Percentiles rank a stretch among this genome's conserved stretches.
Evolutionary conservation across 2,797 vertebrate genomes (phyloP).

Genomic region (Hapalemur alaotrensis): DNA sequence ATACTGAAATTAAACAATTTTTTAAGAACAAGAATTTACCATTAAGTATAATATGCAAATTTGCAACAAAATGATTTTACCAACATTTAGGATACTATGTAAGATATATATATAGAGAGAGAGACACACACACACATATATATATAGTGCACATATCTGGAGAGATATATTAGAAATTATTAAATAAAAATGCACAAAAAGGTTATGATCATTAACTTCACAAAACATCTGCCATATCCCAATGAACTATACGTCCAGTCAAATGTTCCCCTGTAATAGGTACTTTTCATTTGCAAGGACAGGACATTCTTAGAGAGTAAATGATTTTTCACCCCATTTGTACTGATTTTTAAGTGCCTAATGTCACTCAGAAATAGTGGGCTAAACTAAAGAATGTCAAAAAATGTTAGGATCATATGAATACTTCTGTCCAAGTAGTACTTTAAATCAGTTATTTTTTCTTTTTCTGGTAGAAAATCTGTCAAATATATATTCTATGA

Average conservation of each 20-base stretch:
- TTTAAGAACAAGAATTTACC: constrained; percentile 10
- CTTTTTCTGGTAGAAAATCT: neutral
- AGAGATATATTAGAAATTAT: constrained; percentile 13
- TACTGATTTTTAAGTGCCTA: constrained; percentile 52
- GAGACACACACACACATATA: rapidly evolving
- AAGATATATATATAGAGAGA: neutral
- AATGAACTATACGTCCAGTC: constrained; percentile 36
- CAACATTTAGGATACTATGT: neutral
- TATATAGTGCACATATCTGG: neutral
- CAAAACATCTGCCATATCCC: neutral
- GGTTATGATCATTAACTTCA: neutral
- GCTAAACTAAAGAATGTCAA: constrained; percentile 64
- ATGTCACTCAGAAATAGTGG: constrained; percentile 66
- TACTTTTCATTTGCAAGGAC: constrained; percentile 63
- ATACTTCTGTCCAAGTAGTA: constrained; percentile 28
- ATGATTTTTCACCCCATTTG: constrained; percentile 74
- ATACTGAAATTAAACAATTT: neutral
- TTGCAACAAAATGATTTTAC: neutral
- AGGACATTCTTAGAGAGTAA: constrained; percentile 60
- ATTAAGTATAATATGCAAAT: neutral
- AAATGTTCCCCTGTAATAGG: constrained; percentile 42
- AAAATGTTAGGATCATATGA: constrained; percentile 59
- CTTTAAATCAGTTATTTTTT: neutral
- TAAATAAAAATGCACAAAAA: neutral
- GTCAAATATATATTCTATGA: constrained; percentile 51